phyloP scores from a whole-genome alignment of 2,888 invertebrate genomes.

The Spodoptera picta region DNA sequence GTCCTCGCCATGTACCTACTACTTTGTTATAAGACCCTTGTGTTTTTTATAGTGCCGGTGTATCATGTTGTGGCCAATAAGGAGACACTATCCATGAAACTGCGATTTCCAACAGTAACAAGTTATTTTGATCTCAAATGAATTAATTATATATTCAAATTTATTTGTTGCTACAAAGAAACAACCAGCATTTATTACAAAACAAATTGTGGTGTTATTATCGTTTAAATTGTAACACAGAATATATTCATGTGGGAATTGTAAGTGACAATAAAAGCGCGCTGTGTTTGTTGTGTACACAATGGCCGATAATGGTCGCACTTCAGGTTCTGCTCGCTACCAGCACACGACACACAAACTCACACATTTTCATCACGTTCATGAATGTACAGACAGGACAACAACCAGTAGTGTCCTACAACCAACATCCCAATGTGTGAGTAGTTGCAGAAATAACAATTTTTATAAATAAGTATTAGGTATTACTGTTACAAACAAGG shows the following conservation, averaged over 20 bases:
- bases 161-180: conserved; percentile 8
- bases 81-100: neutral
- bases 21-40: neutral
- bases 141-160: conserved; percentile 1
- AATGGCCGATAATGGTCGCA: neutral
- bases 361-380: no score
- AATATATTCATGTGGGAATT: neutral
- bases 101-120: conserved; percentile 1
- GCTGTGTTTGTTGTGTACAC: neutral
- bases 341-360: no score
- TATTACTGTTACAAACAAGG: no score
- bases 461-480: no score
- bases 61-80: neutral
- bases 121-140: conserved; percentile 17
- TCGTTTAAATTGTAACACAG: conserved; percentile 21
- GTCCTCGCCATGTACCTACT: neutral
- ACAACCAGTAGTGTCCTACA: no score
- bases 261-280: neutral
- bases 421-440: no score
- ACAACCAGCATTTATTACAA: conserved; percentile 18
- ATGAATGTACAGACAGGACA: no score
- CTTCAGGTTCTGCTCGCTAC: neutral
- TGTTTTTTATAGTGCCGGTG: neutral
- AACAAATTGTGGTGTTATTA: conserved; percentile 20
- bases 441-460: no score